Percentiles rank a stretch among this genome's conserved stretches.
Evolutionary conservation across 2,113 vertebrate genomes (phyloP).

Genomic region (Sorex araneus): DNA sequence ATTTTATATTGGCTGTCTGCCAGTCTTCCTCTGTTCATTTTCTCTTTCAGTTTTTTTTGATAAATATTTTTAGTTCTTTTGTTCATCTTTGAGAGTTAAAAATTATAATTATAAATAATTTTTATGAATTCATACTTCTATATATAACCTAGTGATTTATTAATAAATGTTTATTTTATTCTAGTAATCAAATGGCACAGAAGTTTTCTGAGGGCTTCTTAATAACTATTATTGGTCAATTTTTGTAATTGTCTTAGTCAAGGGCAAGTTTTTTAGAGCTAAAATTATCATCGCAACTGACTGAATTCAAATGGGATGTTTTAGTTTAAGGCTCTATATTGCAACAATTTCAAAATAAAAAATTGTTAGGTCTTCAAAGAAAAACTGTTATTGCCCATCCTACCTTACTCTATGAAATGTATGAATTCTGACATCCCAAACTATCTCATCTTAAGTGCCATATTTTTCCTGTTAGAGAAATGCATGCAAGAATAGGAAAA

Average conservation of each 20-base stretch:
- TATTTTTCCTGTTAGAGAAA: not conserved
- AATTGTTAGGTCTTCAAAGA: not conserved
- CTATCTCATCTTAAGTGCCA: not conserved
- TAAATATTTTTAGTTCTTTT: too few relatives aligned
- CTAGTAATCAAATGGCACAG: not conserved
- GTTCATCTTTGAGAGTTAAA: too few relatives aligned
- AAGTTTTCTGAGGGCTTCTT: not conserved
- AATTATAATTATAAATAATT: too few relatives aligned
- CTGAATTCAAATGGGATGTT: not conserved
- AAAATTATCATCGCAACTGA: not conserved
- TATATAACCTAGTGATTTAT: not conserved
- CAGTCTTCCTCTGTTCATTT: too few relatives aligned
- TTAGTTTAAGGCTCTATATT: not conserved
- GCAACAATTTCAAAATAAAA: not conserved
- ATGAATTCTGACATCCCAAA: constrained; percentile 3
- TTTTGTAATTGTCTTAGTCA: not conserved
- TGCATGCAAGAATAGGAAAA: not conserved
- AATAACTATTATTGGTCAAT: not conserved
- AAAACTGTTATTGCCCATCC: not conserved
- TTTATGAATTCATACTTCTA: not conserved
- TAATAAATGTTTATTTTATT: not conserved
- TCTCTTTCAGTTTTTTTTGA: too few relatives aligned
- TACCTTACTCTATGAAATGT: not conserved
- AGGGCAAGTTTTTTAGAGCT: not conserved
- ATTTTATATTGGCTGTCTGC: too few relatives aligned